Base-by-base conservation (phyloP, 2,113 vertebrate genomes). In the Geococcyx californianus region DNA sequence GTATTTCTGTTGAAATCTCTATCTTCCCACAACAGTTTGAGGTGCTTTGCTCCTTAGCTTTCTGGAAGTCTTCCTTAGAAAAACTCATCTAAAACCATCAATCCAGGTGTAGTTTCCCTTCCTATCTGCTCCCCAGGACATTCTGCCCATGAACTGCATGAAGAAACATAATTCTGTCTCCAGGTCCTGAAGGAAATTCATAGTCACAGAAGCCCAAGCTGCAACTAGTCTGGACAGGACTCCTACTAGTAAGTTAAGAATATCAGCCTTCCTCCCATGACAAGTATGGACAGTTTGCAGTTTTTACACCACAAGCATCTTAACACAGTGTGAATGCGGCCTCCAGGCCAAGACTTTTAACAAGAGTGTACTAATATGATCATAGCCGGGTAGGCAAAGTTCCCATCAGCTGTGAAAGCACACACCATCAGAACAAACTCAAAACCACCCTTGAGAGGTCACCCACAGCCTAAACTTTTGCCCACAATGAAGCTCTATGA, bases 1-100 rank as follows among this genome's bases (percentile, higher is more conserved):
- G 42, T 25, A 42, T 36, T 91, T 21, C 62, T 70, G 69, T 45
- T 47, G 13, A 12, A 51, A 64, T 5, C 36, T 55, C 63, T 19
- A 6, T 33, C n/a, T 62, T 52, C 63, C 55, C 74, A 45, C 59
- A 25, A 26, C 47, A 17, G n/a, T n/a, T n/a, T 0, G 0, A 19
- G 14, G 25, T 8, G 21, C 2, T 47, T n/a, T 54, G 38, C 33
- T 91, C 58, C 54, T 83, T 0, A 13, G 33, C 47, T 23, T 13
- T 64, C 73, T 69, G 40, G 0, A 33, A 47, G 44, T 4, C 11
- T 25, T 77, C 18, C 47, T 40, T 2, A 11, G 34, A 67, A 79
- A 84, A 73, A 9, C 60, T 3, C 16, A 34, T 42, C 23, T 45
- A 73, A 72, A 68, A 6, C 20, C 67, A 66, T 14, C 63, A 33